A percentile compares a stretch with the other conserved stretches of the same genome.
Evolutionary conservation across 2,113 vertebrate species (phyloP).

Genomic region (Suricata suricatta): DNA sequence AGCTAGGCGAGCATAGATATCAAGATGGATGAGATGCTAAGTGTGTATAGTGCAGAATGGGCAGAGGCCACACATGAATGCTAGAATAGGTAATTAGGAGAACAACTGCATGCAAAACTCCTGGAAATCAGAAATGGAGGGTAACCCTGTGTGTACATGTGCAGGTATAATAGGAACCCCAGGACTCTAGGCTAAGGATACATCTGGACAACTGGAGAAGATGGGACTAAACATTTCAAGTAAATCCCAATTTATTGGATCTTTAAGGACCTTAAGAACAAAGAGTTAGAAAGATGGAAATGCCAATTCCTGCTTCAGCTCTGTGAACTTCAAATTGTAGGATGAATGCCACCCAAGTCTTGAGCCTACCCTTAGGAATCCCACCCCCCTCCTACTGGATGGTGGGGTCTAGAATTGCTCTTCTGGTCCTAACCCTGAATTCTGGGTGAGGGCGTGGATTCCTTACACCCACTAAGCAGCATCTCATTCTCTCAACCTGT

Average conservation of each 20-base stretch:
- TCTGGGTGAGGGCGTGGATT: not conserved
- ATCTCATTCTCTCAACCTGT: not conserved
- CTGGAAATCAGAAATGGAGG: not conserved
- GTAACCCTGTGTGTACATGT: rapidly evolving
- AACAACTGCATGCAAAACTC: rapidly evolving
- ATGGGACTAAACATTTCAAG: not conserved
- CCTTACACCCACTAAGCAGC: not conserved
- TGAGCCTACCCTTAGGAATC: not conserved
- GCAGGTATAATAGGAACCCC: not conserved
- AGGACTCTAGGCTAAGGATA: not conserved
- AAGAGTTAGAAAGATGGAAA: not conserved
- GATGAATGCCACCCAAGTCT: not conserved
- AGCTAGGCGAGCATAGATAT: not conserved
- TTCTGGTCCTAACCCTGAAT: not conserved
- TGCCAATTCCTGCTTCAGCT: not conserved
- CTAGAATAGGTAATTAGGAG: not conserved
- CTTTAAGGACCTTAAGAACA: not conserved
- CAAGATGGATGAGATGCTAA: not conserved
- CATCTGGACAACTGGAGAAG: not conserved
- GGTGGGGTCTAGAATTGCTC: not conserved
- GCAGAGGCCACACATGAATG: not conserved
- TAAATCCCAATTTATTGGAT: not conserved
- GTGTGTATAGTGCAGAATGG: not conserved
- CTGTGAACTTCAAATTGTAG: not conserved
- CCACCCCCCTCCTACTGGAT: not conserved